Evolutionary conservation across 1,140 invertebrate genomes (phyloP).

Genomic region (Drosophila novamexicana): DNA sequence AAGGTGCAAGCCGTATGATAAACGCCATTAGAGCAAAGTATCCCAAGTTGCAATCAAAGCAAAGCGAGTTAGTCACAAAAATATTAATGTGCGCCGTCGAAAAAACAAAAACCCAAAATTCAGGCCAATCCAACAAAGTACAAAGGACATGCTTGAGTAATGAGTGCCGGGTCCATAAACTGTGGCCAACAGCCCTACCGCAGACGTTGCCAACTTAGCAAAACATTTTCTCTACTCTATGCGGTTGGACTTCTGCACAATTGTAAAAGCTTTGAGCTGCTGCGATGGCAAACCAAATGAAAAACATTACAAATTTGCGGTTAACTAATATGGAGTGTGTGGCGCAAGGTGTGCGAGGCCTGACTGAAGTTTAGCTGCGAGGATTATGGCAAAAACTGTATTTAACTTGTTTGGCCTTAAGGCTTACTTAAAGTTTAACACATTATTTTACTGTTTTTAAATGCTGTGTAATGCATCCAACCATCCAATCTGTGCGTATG

Average conservation of each 20-base stretch:
- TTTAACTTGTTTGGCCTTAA: not conserved
- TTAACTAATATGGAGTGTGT: constrained; percentile 43
- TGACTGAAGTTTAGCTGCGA: not conserved
- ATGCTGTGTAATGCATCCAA: constrained; percentile 1
- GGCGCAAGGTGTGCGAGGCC: not conserved
- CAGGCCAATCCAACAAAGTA: constrained; percentile 44
- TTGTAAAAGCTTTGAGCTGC: constrained; percentile 33
- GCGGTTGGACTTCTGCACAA: constrained; percentile 22
- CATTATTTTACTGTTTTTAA: constrained; percentile 17
- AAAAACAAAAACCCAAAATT: constrained; percentile 10
- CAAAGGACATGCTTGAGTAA: constrained; percentile 42
- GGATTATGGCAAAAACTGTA: not conserved
- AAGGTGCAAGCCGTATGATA: constrained; percentile 41
- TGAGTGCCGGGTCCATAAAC: constrained; percentile 43
- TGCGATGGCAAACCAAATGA: constrained; percentile 36
- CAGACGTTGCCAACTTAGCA: constrained; percentile 41
- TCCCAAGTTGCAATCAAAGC: constrained; percentile 29
- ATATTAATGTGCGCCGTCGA: constrained; percentile 36
- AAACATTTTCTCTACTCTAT: constrained; percentile 34
- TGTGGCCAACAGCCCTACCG: constrained; percentile 49
- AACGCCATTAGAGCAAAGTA: constrained; percentile 40
- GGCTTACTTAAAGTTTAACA: not conserved
- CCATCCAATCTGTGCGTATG: constrained; percentile 30
- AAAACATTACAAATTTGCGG: constrained; percentile 59
- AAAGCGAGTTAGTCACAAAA: constrained; percentile 10